phyloP scores from a whole-genome alignment of 2,797 vertebrate genomes.

The Sphaeramia orbicularis region DNA sequence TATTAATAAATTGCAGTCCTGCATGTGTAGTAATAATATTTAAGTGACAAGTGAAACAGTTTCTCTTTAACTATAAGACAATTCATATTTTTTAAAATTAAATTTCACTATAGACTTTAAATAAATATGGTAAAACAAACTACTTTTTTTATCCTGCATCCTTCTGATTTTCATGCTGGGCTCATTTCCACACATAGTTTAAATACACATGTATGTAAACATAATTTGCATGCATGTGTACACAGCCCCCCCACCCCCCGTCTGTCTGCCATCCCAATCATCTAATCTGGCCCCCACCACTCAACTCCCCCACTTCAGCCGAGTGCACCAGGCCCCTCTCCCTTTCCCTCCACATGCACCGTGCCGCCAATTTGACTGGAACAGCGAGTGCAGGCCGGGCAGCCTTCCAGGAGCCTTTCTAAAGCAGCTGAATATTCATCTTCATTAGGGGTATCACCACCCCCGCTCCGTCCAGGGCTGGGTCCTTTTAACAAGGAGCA shows the following conservation, averaged over 20 bases:
- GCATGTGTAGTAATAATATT: no score
- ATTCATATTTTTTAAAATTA: no score
- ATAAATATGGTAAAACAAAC: no score
- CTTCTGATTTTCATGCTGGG: not conserved
- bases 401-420: slow-evolving; percentile 83
- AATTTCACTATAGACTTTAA: no score
- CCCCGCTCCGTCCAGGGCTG: slow-evolving; percentile 74
- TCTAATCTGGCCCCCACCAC: slow-evolving; percentile 31
- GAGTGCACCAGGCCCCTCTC: slow-evolving; percentile 13
- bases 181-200: not conserved
- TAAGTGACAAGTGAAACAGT: no score
- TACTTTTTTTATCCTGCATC: not conserved
- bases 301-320: slow-evolving; percentile 32
- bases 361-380: slow-evolving; percentile 85
- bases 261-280: slow-evolving; percentile 52
- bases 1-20: no score
- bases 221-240: slow-evolving; percentile 17
- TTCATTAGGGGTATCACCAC: slow-evolving; percentile 86
- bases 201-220: slow-evolving; percentile 15
- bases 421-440: slow-evolving; percentile 87
- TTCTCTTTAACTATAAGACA: no score
- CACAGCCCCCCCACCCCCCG: slow-evolving; percentile 8
- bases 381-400: slow-evolving; percentile 79
- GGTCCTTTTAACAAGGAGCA: slow-evolving; percentile 81
- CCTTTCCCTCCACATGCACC: slow-evolving; percentile 69